Evolutionary conservation across 2,888 invertebrate species (phyloP).

Genomic region (Tachystola acroxantha): DNA sequence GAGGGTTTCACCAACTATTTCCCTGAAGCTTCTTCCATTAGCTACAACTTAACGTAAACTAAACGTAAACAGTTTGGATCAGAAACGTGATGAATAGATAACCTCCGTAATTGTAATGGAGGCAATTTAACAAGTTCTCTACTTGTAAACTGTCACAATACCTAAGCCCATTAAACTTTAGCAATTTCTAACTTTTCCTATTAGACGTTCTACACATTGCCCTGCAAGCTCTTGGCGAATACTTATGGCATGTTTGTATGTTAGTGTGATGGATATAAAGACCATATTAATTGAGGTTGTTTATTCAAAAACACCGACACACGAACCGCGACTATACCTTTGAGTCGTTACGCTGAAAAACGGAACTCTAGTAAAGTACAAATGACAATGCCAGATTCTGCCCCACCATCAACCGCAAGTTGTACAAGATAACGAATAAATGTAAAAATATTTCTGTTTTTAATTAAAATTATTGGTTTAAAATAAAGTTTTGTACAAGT

Average conservation of each 20-base stretch:
- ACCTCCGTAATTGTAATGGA: slow-evolving; percentile 43
- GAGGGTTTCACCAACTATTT: background rate
- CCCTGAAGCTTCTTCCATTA: slow-evolving; percentile 2
- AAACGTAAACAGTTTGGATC: slow-evolving; percentile 4
- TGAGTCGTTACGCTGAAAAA: too few relatives aligned
- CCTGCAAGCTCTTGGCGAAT: slow-evolving; percentile 26
- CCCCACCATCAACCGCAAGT: too few relatives aligned
- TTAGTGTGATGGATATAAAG: background rate
- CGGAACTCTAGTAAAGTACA: too few relatives aligned
- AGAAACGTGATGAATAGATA: slow-evolving; percentile 28
- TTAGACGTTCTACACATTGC: slow-evolving; percentile 55
- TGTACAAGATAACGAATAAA: too few relatives aligned
- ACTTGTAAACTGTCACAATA: slow-evolving; percentile 65
- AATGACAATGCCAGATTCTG: too few relatives aligned
- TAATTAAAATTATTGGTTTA: too few relatives aligned
- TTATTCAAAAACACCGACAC: too few relatives aligned
- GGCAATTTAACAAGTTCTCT: slow-evolving; percentile 48
- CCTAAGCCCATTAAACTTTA: slow-evolving; percentile 68
- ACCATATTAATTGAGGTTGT: too few relatives aligned
- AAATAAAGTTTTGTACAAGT: too few relatives aligned
- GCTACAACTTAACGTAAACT: slow-evolving; percentile 4
- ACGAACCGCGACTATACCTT: too few relatives aligned
- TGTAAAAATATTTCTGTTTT: too few relatives aligned
- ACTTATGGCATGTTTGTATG: slow-evolving; percentile 22
- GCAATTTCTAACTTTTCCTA: slow-evolving; percentile 68